phyloP scores from a whole-genome alignment of 2,888 invertebrate genomes.

The Taenaris catops region DNA sequence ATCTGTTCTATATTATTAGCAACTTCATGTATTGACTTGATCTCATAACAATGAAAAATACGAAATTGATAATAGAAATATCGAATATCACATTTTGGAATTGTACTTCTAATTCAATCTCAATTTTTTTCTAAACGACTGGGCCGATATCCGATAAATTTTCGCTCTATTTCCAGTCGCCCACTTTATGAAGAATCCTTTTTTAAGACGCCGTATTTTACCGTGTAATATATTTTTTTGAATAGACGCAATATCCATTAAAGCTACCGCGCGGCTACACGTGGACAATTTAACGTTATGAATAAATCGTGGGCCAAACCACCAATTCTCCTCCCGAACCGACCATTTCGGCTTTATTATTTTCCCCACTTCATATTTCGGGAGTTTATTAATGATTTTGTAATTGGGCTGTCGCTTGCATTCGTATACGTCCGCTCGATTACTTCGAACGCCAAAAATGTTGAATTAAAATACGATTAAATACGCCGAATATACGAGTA shows the following conservation, averaged over 20 bases:
- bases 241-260: constrained; percentile 13
- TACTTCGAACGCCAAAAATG: constrained; percentile 30
- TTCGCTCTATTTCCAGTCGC: too few species aligned
- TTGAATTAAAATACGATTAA: constrained; percentile 26
- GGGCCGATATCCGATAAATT: too few species aligned
- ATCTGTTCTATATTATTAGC: too few species aligned
- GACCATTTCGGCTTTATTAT: constrained; percentile 23
- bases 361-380: constrained; percentile 58
- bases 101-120: too few species aligned
- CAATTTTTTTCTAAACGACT: too few species aligned
- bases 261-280: constrained; percentile 32
- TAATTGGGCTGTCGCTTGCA: constrained; percentile 59
- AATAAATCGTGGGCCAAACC: constrained; percentile 39
- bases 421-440: constrained; percentile 45
- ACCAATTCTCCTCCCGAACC: constrained; percentile 39
- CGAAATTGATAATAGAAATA: too few species aligned
- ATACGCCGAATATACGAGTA: constrained; percentile 8
- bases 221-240: not conserved
- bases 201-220: too few species aligned
- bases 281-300: constrained; percentile 49
- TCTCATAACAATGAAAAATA: too few species aligned
- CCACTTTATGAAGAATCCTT: too few species aligned
- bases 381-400: constrained; percentile 66
- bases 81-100: too few species aligned
- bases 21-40: too few species aligned